phyloP scores from a whole-genome alignment of 2,113 vertebrate genomes.

The Malaclemys terrapin region DNA sequence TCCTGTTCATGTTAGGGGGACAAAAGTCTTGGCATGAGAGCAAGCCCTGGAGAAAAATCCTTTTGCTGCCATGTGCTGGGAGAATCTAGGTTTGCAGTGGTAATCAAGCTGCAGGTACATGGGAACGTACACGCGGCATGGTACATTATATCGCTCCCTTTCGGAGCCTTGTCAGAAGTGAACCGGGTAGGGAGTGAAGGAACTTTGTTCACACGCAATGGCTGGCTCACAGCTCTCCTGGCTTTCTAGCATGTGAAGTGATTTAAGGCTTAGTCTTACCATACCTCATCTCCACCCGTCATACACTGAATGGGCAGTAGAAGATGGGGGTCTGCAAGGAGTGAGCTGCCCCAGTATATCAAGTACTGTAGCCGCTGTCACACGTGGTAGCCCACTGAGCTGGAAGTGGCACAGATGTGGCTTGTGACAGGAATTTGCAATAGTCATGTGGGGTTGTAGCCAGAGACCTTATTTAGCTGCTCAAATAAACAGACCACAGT shows the following conservation, averaged over 20 bases:
- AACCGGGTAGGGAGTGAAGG: rapidly evolving
- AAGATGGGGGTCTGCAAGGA: neutral
- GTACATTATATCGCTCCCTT: neutral
- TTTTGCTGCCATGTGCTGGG: no score
- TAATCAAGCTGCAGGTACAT: neutral
- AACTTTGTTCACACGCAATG: rapidly evolving
- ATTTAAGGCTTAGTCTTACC: neutral
- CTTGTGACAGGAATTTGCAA: neutral
- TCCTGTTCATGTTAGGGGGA: neutral
- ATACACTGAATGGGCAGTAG: neutral
- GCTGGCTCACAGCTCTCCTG: neutral
- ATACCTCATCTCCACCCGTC: neutral
- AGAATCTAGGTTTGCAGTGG: neutral
- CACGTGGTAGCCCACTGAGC: neutral
- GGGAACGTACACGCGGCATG: neutral
- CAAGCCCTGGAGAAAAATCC: neutral
- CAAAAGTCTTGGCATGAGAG: neutral
- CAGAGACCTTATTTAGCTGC: no score
- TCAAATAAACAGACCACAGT: neutral
- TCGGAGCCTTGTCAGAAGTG: neutral
- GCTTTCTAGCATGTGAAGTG: neutral
- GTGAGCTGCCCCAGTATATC: neutral
- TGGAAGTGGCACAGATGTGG: neutral
- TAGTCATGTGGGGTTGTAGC: neutral
- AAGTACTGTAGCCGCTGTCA: neutral